These are phyloP conservation scores for Gymnocheta viridis DNA, from an alignment of 2,888 invertebrate species.

Conservation along the genomic window DNA sequence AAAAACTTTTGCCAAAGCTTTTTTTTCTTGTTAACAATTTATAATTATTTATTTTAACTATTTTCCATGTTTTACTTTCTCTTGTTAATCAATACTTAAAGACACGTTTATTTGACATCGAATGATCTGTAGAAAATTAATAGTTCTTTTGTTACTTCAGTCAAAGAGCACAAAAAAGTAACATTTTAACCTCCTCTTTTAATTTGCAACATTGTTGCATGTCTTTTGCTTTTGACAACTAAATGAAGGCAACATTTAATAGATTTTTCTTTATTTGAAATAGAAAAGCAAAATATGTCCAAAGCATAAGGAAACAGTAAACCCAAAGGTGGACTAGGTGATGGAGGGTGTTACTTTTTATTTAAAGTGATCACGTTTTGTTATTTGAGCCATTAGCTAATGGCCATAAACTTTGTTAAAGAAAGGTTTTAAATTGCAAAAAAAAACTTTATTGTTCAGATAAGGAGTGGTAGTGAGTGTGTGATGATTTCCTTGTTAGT, in stretches of 20 bases:
- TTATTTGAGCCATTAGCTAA: conserved; percentile 57
- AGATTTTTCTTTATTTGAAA: neutral
- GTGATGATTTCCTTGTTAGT: too few relatives aligned
- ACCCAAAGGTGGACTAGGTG: conserved; percentile 7
- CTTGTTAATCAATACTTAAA: conserved; percentile 39
- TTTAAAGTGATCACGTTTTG: conserved; percentile 63
- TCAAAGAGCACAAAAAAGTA: conserved; percentile 19
- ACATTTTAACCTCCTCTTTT: conserved; percentile 62
- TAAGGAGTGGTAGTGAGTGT: conserved; percentile 42
- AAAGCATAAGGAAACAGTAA: neutral
- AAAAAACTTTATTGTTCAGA: neutral
- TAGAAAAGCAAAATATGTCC: neutral
- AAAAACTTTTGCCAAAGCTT: neutral
- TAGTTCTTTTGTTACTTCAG: conserved; percentile 31
- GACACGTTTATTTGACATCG: conserved; percentile 57
- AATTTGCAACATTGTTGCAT: conserved; percentile 56
- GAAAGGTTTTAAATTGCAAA: conserved; percentile 22
- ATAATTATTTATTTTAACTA: conserved; percentile 5
- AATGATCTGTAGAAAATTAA: conserved; percentile 45
- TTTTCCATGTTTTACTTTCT: conserved; percentile 7
- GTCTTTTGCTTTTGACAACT: conserved; percentile 57
- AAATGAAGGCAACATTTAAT: conserved; percentile 43
- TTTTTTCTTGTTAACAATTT: neutral
- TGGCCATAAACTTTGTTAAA: conserved; percentile 46
- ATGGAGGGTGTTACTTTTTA: conserved; percentile 1